Conservation (phyloP, 2,797 vertebrate genomes). For the Coluber constrictor region DNA sequence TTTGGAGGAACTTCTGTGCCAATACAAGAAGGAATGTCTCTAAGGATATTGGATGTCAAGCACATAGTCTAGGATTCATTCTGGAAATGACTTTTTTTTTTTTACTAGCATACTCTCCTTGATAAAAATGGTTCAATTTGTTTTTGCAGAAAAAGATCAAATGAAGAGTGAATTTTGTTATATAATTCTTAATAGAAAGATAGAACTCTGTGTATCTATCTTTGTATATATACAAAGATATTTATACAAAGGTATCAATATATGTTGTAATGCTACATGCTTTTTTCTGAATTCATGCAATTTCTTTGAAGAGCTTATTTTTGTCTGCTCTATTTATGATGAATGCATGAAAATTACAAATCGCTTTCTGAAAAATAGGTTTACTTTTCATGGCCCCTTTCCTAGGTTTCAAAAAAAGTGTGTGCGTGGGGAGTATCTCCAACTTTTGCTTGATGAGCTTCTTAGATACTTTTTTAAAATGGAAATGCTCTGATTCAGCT, state of each 20-base stretch:
- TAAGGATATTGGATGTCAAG: constrained; percentile 42
- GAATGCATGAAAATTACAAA: not conserved
- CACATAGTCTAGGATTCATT: constrained; percentile 29
- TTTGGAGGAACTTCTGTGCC: not conserved
- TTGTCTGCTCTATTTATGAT: not conserved
- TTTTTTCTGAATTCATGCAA: not conserved
- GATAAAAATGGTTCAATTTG: constrained; percentile 53
- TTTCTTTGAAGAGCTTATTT: not conserved
- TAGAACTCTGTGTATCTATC: not conserved
- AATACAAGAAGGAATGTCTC: constrained; percentile 38
- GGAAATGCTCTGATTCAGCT: not conserved
- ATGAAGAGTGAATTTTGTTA: constrained; percentile 2
- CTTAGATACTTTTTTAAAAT: not conserved
- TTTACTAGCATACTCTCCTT: constrained; percentile 56
- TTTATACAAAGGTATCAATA: not conserved
- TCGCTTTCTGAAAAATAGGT: not conserved
- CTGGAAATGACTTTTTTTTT: constrained; percentile 50
- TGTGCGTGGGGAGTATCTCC: not conserved
- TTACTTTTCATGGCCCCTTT: not conserved
- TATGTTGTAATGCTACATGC: not conserved
- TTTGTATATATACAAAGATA: not conserved
- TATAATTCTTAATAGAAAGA: not conserved
- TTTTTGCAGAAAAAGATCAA: constrained; percentile 53
- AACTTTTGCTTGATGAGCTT: not conserved
- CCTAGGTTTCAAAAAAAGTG: not conserved